Evolutionary conservation across 2,888 invertebrate genomes (phyloP).

Genomic region (Odontocolon sp.): DNA sequence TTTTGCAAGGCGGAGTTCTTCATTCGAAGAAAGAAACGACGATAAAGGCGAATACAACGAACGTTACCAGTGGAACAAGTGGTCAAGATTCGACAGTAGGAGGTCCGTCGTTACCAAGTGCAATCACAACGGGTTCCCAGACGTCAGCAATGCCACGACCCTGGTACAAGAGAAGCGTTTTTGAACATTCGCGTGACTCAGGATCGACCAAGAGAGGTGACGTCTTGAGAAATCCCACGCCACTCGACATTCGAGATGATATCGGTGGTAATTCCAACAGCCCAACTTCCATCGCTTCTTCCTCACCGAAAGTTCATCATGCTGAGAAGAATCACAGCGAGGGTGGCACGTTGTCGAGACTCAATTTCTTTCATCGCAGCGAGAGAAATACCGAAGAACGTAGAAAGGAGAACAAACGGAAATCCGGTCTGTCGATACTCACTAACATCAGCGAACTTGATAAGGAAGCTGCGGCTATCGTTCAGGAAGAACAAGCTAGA

Average conservation of each 20-base stretch:
- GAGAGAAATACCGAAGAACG: conserved; percentile 70
- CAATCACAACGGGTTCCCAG: conserved; percentile 61
- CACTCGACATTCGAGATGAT: conserved; percentile 26
- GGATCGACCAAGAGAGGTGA: conserved; percentile 65
- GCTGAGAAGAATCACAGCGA: conserved; percentile 39
- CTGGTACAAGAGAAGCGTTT: conserved; percentile 85
- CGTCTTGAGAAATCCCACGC: conserved; percentile 65
- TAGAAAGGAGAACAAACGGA: conserved; percentile 82
- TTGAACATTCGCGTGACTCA: conserved; percentile 79
- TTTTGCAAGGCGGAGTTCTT: conserved; percentile 75
- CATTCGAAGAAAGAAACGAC: conserved; percentile 69
- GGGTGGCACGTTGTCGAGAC: conserved; percentile 81
- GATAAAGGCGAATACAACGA: background rate
- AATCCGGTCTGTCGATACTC: conserved; percentile 84
- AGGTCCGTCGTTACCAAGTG: conserved; percentile 37
- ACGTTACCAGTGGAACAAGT: background rate
- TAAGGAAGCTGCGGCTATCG: conserved; percentile 89
- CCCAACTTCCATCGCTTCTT: background rate
- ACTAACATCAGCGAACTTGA: conserved; percentile 91
- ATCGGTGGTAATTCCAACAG: background rate
- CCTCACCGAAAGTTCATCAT: conserved; percentile 14
- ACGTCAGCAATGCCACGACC: conserved; percentile 82
- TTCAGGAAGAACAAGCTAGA: conserved; percentile 83
- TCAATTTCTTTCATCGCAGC: conserved; percentile 76
- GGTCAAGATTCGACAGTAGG: conserved; percentile 13